phyloP scores from a whole-genome alignment of 2,888 invertebrate genomes.

The Plebejus anna region DNA sequence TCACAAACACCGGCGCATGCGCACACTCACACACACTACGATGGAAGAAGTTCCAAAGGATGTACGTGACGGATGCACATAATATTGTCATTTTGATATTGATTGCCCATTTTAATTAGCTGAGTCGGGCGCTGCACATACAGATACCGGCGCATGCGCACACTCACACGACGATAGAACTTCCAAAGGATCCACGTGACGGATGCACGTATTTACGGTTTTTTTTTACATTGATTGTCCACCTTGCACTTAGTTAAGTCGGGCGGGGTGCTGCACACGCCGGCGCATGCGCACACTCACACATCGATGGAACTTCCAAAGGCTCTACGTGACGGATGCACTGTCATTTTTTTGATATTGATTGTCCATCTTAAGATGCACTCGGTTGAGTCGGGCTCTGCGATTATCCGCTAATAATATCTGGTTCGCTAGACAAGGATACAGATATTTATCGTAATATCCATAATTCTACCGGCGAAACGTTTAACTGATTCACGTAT shows the following conservation, averaged over 20 bases:
- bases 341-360: background rate
- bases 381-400: background rate
- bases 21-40: slow-evolving; percentile 48
- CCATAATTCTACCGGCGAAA: background rate
- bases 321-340: slow-evolving; percentile 27
- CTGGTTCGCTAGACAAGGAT: slow-evolving; percentile 26
- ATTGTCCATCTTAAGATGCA: background rate
- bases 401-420: slow-evolving; percentile 21
- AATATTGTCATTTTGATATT: background rate
- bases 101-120: background rate
- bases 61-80: slow-evolving; percentile 7
- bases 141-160: too few species aligned
- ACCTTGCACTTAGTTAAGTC: too few species aligned
- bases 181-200: too few species aligned
- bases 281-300: slow-evolving; percentile 42
- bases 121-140: background rate
- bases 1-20: slow-evolving; percentile 23
- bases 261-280: background rate
- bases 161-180: too few species aligned
- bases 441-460: slow-evolving; percentile 21
- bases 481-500: background rate
- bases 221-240: too few species aligned
- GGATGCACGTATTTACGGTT: too few species aligned
- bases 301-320: slow-evolving; percentile 37
- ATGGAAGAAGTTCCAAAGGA: slow-evolving; percentile 34